These are phyloP conservation scores for Fregata magnificens DNA, from an alignment of 2,113 vertebrate species.

Conservation along the genomic window DNA sequence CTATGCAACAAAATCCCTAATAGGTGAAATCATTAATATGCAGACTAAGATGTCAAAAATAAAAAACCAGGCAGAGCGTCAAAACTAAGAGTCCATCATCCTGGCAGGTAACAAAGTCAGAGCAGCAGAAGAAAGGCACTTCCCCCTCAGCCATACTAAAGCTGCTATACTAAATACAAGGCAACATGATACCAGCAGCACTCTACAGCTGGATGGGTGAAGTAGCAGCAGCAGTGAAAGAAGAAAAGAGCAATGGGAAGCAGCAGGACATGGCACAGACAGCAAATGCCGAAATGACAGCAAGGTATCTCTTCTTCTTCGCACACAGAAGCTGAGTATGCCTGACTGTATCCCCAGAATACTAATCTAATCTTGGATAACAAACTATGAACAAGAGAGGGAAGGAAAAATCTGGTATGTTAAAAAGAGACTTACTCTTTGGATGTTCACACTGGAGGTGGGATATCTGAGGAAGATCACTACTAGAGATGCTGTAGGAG, in stretches of 20 bases:
- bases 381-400: neutral
- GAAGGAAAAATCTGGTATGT: neutral
- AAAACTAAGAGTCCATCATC: neutral
- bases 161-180: neutral
- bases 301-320: neutral
- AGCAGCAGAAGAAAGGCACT: neutral
- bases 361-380: neutral
- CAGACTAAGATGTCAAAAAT: neutral
- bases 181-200: neutral
- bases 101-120: neutral
- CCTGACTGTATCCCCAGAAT: neutral
- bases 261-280: neutral
- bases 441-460: neutral
- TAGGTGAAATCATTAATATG: neutral
- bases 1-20: neutral
- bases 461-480: neutral
- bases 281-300: neutral
- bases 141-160: neutral
- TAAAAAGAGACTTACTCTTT: neutral
- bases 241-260: neutral
- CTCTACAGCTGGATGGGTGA: neutral
- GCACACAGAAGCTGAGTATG: neutral
- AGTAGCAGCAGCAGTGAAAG: neutral
- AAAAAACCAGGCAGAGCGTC: neutral
- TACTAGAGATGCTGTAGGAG: neutral